Evolutionary conservation across 2,113 vertebrate species (phyloP), one percentile per base, ranked within the genome.

Genomic region (Polypterus senegalus): DNA sequence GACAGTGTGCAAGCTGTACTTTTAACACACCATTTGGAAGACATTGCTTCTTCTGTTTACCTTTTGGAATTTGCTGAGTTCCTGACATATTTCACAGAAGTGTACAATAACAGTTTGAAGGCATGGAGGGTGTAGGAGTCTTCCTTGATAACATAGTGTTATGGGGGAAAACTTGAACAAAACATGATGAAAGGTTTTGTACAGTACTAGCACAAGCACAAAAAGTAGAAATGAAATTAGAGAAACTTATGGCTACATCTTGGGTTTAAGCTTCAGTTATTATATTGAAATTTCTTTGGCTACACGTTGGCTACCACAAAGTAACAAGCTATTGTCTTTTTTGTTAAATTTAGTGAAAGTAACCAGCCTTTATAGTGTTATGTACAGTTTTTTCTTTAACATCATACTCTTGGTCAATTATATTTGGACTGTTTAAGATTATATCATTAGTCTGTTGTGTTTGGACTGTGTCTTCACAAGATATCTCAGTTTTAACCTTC

Each of bases 131-230:
- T 1, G 57, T 43, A 3, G 49, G 51, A 51, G 58, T 54, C 11
- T 60, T 59, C 46, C 10, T 60, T n/a, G 63, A 53, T 47, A 51
- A 65, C 44, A n/a, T 65, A 3, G 9, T 60, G 48, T 44, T 65
- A 7, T 65, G 58, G 58, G 63, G 63, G 7, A 53, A 48, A n/a
- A 58, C 57, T 49, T 53, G 47, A 54, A 9, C 5, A 10, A 58
- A 60, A 47, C 58, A 59, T 49, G 47, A 65, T 11, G 46, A 46
- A 6, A 49, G 43, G 48, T 8, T 65, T 48, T 46, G 52, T n/a
- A 51, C 10, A 5, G 58, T 47, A 43, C 49, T 65, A 43, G 7
- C n/a, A 10, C 49, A 64, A 64, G 58, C 46, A 47, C 3, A 59
- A 46, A 47, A 9, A 9, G 46, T 5, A 44, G 58, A 47, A 5